Base-by-base conservation (phyloP, 2,888 invertebrate genomes). In the Rotaria socialis region DNA sequence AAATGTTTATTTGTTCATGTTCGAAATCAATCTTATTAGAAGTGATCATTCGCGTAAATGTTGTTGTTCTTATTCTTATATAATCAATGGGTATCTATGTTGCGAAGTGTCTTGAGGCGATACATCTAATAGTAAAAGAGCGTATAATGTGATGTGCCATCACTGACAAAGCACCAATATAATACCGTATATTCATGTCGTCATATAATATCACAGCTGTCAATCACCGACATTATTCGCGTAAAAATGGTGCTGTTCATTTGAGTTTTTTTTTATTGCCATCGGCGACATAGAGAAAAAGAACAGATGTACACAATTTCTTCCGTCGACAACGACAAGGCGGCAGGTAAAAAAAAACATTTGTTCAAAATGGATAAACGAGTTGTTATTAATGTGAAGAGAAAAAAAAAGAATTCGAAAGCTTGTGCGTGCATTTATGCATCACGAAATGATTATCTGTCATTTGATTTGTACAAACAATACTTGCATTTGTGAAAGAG, bases 391-490 rank as follows among this genome's bases (percentile, higher is more conserved):
- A 24, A 19, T 14, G 27, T 0, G 5, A 35, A 3, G 5, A 19
- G 35, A 16, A 16, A 19, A 35, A 35, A 35, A 27, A 16, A 11
- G 27, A 27, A 67, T 16, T 24, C 14, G 27, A 5, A 67, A 4
- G 4, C 7, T 6, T 22, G 27, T 2, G 8, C 19, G 67, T 67
- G 67, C 67, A 14, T 67, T 6, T 67, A 35, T 67, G 67, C 35
- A 67, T 16, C 35, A 67, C 35, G 24, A 67, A 67, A 19, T 67
- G 67, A 35, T 67, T 67, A 67, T 67, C 35, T 67, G 27, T 67
- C 67, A 67, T 67, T 16, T 67, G 19, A 41, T 67, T 67, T 67
- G 67, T 67, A 67, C 67, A 67, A 67, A 67, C 35, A 67, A 41
- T 35, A 35, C 6, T 35, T 41, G 35, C 0, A 19, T 19, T 5